Evolutionary conservation across 2,888 invertebrate species (phyloP), one percentile per base, ranked within the genome.

Genomic region (Acrobasis consociella): DNA sequence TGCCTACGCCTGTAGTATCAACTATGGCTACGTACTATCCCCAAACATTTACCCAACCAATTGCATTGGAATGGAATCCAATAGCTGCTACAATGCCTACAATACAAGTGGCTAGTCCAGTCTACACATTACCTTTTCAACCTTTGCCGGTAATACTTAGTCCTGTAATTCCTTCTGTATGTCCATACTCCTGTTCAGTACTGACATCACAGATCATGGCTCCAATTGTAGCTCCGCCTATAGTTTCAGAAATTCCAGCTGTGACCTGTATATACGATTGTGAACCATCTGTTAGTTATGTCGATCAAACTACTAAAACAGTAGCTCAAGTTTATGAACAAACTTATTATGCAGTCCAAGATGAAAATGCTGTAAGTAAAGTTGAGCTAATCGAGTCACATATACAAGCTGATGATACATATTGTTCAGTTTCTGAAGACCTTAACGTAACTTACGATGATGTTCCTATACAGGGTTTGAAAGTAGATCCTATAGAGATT

Each of bases 401-500:
- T 16, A 16, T 39, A 16, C 39, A 39, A 55, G 10, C 56, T 31
- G 49, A 49, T 2, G 37, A 46, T 16, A 17, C 17, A 39, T 39
- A 9, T 50, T 17, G 39, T 39, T n/a, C 15, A 55, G 37, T 55
- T 16, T 10, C 37, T 17, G 16, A 60, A 50, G 49, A 49, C 9
- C 8, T 8, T 2, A 15, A 11, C 37, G 11, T 38, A 38, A 60
- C 13, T 0, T 13, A 52, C 15, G 16, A 49, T 39, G 22, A 39
- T 8, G 9, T 8, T 52, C 3, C 9, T 9, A 16, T 5, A 15
- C 42, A 22, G 10, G 50, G 53, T 7, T 46, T 49, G 37, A 39
- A 58, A 13, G 11, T 62, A 37, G 76, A 83, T 63, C 65, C 76
- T 1, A 2, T 83, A 52, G 81, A 85, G 52, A 69, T 63, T 5